Conservation (phyloP, 2,888 invertebrate genomes). For the Tortrix viridana region DNA sequence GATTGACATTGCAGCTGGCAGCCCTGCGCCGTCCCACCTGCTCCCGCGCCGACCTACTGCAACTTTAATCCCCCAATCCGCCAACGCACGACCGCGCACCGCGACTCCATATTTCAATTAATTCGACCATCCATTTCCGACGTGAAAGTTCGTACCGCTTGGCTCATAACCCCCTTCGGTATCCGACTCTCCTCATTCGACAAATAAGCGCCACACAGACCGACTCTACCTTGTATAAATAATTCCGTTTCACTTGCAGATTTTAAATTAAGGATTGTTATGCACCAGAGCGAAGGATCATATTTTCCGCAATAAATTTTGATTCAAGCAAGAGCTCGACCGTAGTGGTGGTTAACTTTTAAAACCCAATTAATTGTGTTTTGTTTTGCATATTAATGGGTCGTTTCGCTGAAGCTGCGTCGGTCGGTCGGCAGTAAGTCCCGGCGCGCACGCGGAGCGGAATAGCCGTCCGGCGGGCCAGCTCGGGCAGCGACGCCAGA, state of each 20-base stretch:
- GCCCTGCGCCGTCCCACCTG: constrained; percentile 57
- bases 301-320: constrained; percentile 57
- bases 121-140: constrained; percentile 76
- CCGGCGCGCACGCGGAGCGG: constrained; percentile 57
- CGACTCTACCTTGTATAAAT: constrained; percentile 25
- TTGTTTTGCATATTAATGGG: constrained; percentile 71
- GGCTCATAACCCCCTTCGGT: constrained; percentile 61
- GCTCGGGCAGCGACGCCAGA: too few species aligned
- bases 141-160: constrained; percentile 68
- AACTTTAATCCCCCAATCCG: constrained; percentile 80
- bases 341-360: constrained; percentile 61
- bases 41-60: constrained; percentile 69
- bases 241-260: constrained; percentile 21
- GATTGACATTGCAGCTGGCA: constrained; percentile 35
- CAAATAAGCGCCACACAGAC: constrained; percentile 23
- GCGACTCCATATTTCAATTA: constrained; percentile 82
- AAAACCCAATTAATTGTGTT: constrained; percentile 67
- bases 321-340: constrained; percentile 52
- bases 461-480: constrained; percentile 56
- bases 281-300: constrained; percentile 46
- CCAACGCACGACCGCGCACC: constrained; percentile 73
- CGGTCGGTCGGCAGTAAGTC: constrained; percentile 53
- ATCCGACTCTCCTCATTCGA: constrained; percentile 24
- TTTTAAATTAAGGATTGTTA: constrained; percentile 34
- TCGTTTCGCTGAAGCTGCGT: constrained; percentile 52